Percentiles rank a stretch among this genome's conserved stretches.
These are phyloP conservation scores for Zalophus californianus DNA, from an alignment of 2,797 vertebrate genomes.

Conservation along the genomic window DNA sequence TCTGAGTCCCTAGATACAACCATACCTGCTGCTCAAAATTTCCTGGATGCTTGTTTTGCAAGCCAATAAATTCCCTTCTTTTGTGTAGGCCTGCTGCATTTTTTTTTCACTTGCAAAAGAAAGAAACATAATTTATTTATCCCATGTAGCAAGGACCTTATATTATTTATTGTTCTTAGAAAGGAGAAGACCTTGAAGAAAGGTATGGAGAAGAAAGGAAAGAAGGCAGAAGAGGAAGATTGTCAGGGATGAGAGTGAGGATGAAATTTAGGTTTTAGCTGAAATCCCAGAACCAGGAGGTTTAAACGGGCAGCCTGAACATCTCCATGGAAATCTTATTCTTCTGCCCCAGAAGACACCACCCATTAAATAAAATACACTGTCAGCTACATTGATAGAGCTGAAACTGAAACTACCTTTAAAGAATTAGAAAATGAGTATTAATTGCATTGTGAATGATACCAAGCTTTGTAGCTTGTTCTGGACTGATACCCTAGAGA, in stretches of 20 bases:
- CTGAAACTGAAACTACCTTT: not conserved
- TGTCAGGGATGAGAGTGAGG: accelerated
- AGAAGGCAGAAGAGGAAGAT: too few relatives aligned
- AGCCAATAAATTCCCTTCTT: not conserved
- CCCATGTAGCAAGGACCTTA: accelerated
- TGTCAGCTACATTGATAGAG: not conserved
- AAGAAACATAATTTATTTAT: not conserved
- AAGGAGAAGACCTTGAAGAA: not conserved
- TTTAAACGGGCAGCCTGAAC: not conserved
- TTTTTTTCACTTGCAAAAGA: not conserved
- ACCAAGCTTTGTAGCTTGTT: slow-evolving; percentile 65
- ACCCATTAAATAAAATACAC: not conserved
- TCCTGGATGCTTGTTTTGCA: not conserved
- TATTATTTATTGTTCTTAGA: not conserved
- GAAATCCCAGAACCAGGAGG: not conserved
- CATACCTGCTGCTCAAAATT: not conserved
- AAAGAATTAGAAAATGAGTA: slow-evolving; percentile 51
- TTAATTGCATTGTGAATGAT: slow-evolving; percentile 68
- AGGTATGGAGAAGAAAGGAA: not conserved
- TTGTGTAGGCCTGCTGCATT: not conserved
- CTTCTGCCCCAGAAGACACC: not conserved
- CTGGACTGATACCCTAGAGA: slow-evolving; percentile 66
- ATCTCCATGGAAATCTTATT: not conserved
- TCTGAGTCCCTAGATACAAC: not conserved
- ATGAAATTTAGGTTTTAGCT: not conserved